Percentiles rank a stretch among this genome's conserved stretches.
phyloP scores from a whole-genome alignment of 2,888 invertebrate species.

The Mimumesa dahlbomi region DNA sequence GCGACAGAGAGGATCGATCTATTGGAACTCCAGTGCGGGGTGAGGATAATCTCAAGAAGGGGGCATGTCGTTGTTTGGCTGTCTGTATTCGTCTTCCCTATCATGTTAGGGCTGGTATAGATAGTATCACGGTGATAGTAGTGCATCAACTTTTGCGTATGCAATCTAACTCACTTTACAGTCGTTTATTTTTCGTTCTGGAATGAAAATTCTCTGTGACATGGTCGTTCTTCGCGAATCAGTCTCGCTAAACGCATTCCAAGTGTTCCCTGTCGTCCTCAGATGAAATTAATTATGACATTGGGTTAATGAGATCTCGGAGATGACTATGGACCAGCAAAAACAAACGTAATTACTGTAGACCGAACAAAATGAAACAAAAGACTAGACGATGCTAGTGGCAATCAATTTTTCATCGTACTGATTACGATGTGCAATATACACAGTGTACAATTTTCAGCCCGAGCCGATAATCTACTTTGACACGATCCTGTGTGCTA shows the following conservation, averaged over 20 bases:
- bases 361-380: too few species aligned
- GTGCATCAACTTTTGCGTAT: background rate
- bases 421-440: too few species aligned
- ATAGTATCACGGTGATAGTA: background rate
- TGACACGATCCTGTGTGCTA: background rate
- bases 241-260: too few species aligned
- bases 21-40: constrained; percentile 67
- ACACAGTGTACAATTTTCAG: too few species aligned
- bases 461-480: constrained; percentile 1
- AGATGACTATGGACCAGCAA: too few species aligned
- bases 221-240: too few species aligned
- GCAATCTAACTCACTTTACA: background rate
- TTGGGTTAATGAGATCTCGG: too few species aligned
- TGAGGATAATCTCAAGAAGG: constrained; percentile 61
- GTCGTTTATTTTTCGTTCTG: background rate
- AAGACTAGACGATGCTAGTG: too few species aligned
- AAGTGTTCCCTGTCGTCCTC: too few species aligned
- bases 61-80: constrained; percentile 69
- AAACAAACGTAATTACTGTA: too few species aligned
- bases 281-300: too few species aligned
- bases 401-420: background rate
- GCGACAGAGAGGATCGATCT: constrained; percentile 77
- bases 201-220: too few species aligned
- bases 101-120: background rate
- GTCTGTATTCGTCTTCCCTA: constrained; percentile 23